These are phyloP conservation scores for Drosophila yooni DNA, from an alignment of 2,888 invertebrate genomes.

Conservation along the genomic window DNA sequence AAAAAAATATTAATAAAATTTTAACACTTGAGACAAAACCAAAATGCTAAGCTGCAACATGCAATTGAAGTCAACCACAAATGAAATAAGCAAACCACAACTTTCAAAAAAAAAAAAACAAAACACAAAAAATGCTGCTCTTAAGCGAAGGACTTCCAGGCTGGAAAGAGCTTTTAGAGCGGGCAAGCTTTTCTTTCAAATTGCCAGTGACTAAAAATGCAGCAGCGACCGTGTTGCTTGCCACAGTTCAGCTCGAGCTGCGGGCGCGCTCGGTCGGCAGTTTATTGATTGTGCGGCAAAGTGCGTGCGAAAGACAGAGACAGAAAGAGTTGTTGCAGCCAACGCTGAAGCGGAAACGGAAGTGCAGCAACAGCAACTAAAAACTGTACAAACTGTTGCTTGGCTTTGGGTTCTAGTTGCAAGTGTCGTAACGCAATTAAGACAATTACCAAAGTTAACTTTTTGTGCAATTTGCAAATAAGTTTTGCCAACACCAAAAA, in stretches of 20 bases:
- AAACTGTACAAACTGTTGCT: conserved; percentile 73
- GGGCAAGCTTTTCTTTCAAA: conserved; percentile 15
- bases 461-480: conserved; percentile 42
- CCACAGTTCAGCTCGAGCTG: conserved; percentile 76
- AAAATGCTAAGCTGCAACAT: not conserved
- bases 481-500: conserved; percentile 29
- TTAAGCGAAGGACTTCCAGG: conserved; percentile 37
- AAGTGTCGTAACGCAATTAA: conserved; percentile 57
- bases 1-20: not conserved
- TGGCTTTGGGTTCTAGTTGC: conserved; percentile 13
- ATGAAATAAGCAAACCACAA: not conserved
- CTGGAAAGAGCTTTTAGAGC: conserved; percentile 56
- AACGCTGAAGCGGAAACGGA: conserved; percentile 68
- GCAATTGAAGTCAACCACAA: conserved; percentile 6
- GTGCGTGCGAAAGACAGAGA: not conserved
- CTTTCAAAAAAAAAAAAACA: not conserved
- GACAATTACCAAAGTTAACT: conserved; percentile 66
- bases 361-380: conserved; percentile 60
- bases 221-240: conserved; percentile 30
- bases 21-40: not conserved
- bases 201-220: conserved; percentile 40
- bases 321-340: conserved; percentile 21
- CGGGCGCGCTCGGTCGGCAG: conserved; percentile 64
- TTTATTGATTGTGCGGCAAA: conserved; percentile 40
- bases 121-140: conserved; percentile 1